These are phyloP conservation scores for Dicrurus megarhynchus DNA, from an alignment of 2,113 vertebrate species.

Conservation along the genomic window DNA sequence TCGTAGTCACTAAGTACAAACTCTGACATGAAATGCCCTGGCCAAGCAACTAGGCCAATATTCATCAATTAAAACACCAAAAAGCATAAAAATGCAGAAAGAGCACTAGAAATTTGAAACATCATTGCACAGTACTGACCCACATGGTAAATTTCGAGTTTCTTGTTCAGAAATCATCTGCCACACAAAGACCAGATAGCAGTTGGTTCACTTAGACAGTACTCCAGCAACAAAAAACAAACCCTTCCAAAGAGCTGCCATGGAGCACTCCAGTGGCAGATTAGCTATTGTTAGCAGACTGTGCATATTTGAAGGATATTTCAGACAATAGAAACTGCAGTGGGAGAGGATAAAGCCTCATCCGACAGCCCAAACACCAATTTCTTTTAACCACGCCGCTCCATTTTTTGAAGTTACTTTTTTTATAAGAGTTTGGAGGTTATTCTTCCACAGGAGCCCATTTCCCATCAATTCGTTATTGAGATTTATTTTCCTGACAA, in stretches of 20 bases:
- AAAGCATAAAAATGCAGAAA: background rate
- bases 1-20: background rate
- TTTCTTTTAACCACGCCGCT: background rate
- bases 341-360: background rate
- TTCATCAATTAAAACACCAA: background rate
- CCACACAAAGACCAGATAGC: background rate
- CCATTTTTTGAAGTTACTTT: background rate
- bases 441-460: background rate
- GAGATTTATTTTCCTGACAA: background rate
- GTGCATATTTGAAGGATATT: background rate
- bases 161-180: background rate
- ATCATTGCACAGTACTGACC: accelerated
- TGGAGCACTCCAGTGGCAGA: background rate
- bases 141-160: background rate
- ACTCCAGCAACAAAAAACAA: background rate
- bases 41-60: background rate
- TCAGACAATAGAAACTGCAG: background rate
- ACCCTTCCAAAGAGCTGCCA: background rate
- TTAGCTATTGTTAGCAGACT: background rate
- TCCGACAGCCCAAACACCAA: background rate
- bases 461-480: background rate
- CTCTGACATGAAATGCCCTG: background rate
- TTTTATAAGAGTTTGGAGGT: background rate
- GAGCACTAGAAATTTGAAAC: background rate
- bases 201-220: background rate